A percentile compares a stretch with the other conserved stretches of the same genome.
Conservation (phyloP, 2,797 vertebrate species). For the Crax fasciolata region DNA sequence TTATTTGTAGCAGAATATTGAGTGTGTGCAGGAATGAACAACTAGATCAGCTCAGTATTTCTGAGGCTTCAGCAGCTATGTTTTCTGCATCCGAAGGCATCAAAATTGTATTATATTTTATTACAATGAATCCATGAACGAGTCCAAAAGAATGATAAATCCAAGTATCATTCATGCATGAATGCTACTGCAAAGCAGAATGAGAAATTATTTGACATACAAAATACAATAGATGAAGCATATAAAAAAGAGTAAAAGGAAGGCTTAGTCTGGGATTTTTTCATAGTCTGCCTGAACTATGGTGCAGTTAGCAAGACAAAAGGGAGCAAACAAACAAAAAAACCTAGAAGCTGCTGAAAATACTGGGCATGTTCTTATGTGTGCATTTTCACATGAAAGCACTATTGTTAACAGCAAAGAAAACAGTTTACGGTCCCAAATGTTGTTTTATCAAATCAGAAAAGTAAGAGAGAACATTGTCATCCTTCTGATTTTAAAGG, state of each 20-base stretch:
- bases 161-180: not conserved
- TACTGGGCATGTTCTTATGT: fast-evolving
- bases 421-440: not conserved
- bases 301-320: not conserved
- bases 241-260: constrained; percentile 1
- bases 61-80: constrained; percentile 9
- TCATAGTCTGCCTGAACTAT: not conserved
- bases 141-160: constrained; percentile 40
- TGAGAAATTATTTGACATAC: constrained; percentile 46
- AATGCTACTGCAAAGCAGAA: not conserved
- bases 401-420: not conserved
- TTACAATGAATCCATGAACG: constrained; percentile 34
- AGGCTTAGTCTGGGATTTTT: not conserved
- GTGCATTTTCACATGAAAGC: not conserved
- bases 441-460: not conserved
- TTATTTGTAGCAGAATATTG: not conserved
- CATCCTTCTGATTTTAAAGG: not conserved
- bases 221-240: not conserved
- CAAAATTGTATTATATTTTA: constrained; percentile 5
- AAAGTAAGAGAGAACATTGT: not conserved
- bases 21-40: not conserved
- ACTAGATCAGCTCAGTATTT: constrained; percentile 25
- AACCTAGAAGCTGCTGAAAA: not conserved
- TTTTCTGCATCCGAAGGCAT: constrained; percentile 26
- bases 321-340: not conserved